Conservation (phyloP, 2,888 invertebrate species). For the Pristionchus fissidentatus region DNA sequence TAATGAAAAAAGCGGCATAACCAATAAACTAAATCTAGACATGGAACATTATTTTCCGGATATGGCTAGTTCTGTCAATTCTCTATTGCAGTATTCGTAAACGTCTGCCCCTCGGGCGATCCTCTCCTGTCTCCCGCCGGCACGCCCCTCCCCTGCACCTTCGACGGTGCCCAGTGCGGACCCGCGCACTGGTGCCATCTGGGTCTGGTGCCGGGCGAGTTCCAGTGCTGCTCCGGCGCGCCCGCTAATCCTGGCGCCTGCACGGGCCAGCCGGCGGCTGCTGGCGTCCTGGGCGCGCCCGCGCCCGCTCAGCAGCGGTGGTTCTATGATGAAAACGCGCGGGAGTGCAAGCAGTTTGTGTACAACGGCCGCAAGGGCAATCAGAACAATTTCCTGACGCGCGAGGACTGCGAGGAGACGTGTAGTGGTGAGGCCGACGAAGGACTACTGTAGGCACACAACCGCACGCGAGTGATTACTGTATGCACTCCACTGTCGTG, state of each 20-base stretch:
- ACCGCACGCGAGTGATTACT: not conserved
- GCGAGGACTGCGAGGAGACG: constrained; percentile 70
- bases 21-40: not conserved
- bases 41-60: no score
- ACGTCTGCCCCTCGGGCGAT: constrained; percentile 70
- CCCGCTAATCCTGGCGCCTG: constrained; percentile 69
- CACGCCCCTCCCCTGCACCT: constrained; percentile 68
- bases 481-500: not conserved
- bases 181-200: constrained; percentile 68
- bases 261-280: constrained; percentile 56
- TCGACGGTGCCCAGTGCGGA: constrained; percentile 67
- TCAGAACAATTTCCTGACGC: constrained; percentile 73
- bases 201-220: constrained; percentile 69
- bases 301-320: constrained; percentile 55
- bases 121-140: constrained; percentile 64
- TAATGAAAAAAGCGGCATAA: no score
- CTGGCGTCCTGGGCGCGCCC: constrained; percentile 60
- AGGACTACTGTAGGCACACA: not conserved
- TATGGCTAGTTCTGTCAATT: no score
- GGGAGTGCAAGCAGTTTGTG: constrained; percentile 66
- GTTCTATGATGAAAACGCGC: constrained; percentile 64
- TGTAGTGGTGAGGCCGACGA: constrained; percentile 67
- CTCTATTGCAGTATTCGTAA: constrained; percentile 66
- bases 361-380: constrained; percentile 71
- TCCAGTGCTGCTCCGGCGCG: constrained; percentile 70